phyloP scores from a whole-genome alignment of 1,140 invertebrate species.

The Camponotus vicinus region DNA sequence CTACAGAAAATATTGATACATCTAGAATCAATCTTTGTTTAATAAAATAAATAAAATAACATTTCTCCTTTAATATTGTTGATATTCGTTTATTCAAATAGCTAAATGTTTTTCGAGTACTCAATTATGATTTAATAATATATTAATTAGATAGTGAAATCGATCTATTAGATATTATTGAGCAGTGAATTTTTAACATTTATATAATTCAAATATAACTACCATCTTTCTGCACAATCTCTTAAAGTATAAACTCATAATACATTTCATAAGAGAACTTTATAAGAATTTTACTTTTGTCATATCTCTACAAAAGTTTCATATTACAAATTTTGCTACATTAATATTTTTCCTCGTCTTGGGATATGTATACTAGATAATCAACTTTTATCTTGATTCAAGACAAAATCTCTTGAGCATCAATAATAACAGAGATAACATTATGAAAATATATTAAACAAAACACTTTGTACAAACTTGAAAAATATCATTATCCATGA shows the following conservation, averaged over 20 bases:
- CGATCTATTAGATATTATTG: not conserved
- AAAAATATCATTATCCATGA: conserved; percentile 22
- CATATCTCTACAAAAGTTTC: conserved; percentile 21
- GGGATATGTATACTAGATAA: not conserved
- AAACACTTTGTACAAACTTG: conserved; percentile 12
- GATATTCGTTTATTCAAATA: not conserved
- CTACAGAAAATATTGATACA: not conserved
- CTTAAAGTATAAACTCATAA: conserved; percentile 10
- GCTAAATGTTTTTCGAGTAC: not conserved
- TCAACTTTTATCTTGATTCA: conserved; percentile 42
- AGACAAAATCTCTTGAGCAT: conserved; percentile 36
- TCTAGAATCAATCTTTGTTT: not conserved
- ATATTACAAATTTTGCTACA: conserved; percentile 1
- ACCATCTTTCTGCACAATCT: not conserved
- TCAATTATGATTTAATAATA: not conserved
- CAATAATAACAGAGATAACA: conserved; percentile 46
- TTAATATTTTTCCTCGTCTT: not conserved
- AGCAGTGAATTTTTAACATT: not conserved
- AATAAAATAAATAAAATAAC: not conserved
- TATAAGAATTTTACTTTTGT: conserved; percentile 15
- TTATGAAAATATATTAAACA: conserved; percentile 8
- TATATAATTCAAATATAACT: not conserved
- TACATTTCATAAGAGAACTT: not conserved
- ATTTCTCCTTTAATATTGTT: not conserved
- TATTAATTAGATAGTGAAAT: not conserved